Conservation (phyloP, 2,113 vertebrate genomes). For the Boulengeromyrus knoepffleri region DNA sequence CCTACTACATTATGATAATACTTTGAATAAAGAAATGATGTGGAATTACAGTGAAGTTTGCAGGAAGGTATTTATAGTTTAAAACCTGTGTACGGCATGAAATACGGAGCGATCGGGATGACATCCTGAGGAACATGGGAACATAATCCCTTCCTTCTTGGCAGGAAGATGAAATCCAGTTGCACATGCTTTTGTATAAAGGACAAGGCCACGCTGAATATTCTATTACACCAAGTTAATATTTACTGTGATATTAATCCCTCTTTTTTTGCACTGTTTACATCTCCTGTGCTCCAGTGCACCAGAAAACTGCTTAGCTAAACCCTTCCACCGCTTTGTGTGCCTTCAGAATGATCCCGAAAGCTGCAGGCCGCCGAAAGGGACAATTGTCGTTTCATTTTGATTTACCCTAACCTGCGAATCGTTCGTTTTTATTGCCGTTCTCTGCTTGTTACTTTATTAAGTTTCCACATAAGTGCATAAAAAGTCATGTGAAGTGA, state of each 20-base stretch:
- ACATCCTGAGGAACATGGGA: neutral
- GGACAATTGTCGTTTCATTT: neutral
- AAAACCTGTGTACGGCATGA: neutral
- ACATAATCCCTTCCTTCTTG: conserved; percentile 8
- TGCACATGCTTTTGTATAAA: conserved; percentile 14
- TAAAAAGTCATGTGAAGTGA: neutral
- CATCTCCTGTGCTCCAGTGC: neutral
- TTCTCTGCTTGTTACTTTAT: neutral
- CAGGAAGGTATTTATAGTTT: neutral
- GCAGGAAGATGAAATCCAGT: neutral
- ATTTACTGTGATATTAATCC: conserved; percentile 26
- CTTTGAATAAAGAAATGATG: neutral
- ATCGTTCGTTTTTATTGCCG: neutral
- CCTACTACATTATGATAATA: neutral
- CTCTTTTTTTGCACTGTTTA: conserved; percentile 12
- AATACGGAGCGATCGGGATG: neutral
- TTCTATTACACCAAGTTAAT: conserved; percentile 25
- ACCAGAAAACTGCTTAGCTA: conserved; percentile 1
- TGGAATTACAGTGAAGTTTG: neutral
- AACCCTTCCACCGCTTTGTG: neutral
- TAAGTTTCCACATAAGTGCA: neutral
- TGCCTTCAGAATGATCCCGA: neutral
- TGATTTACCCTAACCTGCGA: neutral
- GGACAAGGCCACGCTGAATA: conserved; percentile 2
- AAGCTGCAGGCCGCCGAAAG: neutral